phyloP scores from a whole-genome alignment of 2,888 invertebrate genomes.

The Nowickia ferox region DNA sequence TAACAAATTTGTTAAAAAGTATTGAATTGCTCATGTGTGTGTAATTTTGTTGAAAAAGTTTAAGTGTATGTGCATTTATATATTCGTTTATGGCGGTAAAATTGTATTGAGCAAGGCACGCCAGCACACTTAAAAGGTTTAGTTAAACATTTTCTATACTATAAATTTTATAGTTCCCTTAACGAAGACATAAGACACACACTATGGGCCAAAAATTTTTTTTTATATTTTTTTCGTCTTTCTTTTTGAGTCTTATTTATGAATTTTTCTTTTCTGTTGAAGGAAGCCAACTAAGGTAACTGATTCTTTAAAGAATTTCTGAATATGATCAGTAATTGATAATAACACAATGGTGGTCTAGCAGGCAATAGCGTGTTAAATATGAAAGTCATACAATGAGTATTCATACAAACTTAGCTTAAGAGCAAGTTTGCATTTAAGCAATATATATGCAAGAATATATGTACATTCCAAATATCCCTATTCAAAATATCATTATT shows the following conservation, averaged over 20 bases:
- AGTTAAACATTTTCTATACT: constrained; percentile 58
- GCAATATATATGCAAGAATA: no score
- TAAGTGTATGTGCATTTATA: neutral
- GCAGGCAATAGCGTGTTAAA: no score
- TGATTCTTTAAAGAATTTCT: no score
- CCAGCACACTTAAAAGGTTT: constrained; percentile 60
- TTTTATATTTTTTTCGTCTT: neutral
- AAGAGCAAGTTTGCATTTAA: no score
- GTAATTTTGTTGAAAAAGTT: neutral
- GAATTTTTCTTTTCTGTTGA: neutral
- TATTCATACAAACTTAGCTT: no score
- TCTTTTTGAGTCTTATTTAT: neutral
- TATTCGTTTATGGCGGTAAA: neutral
- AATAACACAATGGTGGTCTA: no score
- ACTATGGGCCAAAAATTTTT: neutral
- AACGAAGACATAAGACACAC: constrained; percentile 5
- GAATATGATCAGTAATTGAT: no score
- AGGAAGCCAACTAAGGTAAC: neutral
- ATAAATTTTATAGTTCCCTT: constrained; percentile 57
- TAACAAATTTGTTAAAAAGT: constrained; percentile 65
- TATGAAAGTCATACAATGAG: no score
- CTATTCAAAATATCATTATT: no score
- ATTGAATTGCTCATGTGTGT: constrained; percentile 45
- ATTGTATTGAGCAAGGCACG: constrained; percentile 35
- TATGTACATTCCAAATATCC: no score